Base-by-base conservation (phyloP, 2,797 vertebrate genomes). In the Schizopygopsis pylzovi region DNA sequence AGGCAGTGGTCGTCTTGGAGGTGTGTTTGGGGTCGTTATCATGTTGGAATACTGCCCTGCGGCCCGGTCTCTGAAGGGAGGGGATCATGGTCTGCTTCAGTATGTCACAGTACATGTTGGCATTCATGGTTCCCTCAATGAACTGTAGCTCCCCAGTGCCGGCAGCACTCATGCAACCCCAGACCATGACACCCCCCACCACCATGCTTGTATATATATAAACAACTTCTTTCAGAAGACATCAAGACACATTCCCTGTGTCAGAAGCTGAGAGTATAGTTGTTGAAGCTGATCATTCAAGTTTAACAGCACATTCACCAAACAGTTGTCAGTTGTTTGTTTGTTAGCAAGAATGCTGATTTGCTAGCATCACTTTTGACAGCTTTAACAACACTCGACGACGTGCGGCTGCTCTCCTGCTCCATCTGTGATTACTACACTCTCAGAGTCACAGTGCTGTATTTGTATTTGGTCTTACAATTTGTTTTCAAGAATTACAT, bases 321-420 rank as follows among this genome's bases (percentile, higher is more conserved):
- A 41, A 20, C 37, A 68, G 33, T 68, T 68, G 33, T 68, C 65
- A 39, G 67, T 68, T 68, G 67, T 41, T 22, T 18, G 67, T 68
- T 68, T 70, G 67, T 70, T 41, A 70, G 67, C 67, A 22, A 20
- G 67, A 70, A 41, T 41, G 67, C 16, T 70, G 67, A 70, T 70
- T 22, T 70, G 67, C 67, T 11, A 39, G 16, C 9, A 3, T 41
- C 1, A 3, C 67, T 41, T 39, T 70, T 70, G 67, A 41, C 67
- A 41, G 67, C 15, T 39, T 70, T 70, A 18, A 70, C 67, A 70
- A 39, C 67, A 70, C 61, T 59, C 54, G 54, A n/a, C 20, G 6
- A 56, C 20, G 18, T 61, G 59, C 59, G n/a, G 61, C 61, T 33
- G 61, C 61, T 68, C 67, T 39, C 16, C 67, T 68, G 67, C 61